phyloP scores from a whole-genome alignment of 2,797 vertebrate species.

The Sebastes kiyomatsui region DNA sequence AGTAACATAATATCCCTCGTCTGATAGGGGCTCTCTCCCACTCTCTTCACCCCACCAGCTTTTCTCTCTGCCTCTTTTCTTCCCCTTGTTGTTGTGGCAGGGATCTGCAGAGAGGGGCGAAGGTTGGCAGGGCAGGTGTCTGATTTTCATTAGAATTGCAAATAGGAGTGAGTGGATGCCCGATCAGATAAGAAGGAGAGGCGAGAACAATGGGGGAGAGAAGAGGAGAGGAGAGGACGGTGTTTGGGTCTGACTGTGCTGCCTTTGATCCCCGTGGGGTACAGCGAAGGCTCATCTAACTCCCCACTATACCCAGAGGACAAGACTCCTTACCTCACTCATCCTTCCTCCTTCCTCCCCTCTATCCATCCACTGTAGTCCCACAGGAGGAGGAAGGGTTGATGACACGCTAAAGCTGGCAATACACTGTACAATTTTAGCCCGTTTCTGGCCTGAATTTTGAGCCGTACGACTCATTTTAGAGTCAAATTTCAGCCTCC shows the following conservation, averaged over 20 bases:
- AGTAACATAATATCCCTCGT: conserved; percentile 83
- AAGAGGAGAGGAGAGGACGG: conserved; percentile 24
- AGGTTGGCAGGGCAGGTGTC: conserved; percentile 91
- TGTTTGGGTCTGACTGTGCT: conserved; percentile 60
- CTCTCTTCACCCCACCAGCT: conserved; percentile 54
- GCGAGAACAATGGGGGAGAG: conserved; percentile 52
- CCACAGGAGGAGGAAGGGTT: not conserved
- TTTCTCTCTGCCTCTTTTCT: conserved; percentile 53
- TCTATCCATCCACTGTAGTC: conserved; percentile 7
- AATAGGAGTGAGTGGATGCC: conserved; percentile 85
- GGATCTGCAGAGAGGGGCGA: conserved; percentile 77
- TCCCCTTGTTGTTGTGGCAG: conserved; percentile 69
- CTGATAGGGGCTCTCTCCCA: conserved; percentile 74
- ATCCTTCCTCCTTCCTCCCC: conserved; percentile 24
- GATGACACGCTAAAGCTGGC: not conserved
- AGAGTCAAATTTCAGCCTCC: too few relatives aligned
- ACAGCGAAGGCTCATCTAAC: conserved; percentile 56
- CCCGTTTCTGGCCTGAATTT: too few relatives aligned
- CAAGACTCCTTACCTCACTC: conserved; percentile 28
- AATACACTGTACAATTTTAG: too few relatives aligned
- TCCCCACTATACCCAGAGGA: conserved; percentile 51
- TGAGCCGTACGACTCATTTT: too few relatives aligned
- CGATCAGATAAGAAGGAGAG: conserved; percentile 85
- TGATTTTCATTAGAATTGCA: conserved; percentile 97
- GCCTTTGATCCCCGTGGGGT: conserved; percentile 56